These are phyloP conservation scores for Tautogolabrus adspersus DNA, from an alignment of 2,113 vertebrate genomes.

Conservation along the genomic window DNA sequence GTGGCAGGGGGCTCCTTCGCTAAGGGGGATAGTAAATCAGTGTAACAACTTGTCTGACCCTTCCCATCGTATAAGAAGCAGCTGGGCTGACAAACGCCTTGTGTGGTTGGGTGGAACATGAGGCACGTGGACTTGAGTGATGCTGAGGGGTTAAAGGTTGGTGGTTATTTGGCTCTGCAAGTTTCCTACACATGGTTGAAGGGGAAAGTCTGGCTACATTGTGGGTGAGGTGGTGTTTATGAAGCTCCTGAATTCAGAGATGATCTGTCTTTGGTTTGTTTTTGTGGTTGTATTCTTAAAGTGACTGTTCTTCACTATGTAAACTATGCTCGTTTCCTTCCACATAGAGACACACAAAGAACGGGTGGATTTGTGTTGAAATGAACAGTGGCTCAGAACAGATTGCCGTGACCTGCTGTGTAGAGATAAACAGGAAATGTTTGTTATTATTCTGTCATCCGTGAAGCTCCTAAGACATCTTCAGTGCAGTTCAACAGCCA, in stretches of 20 bases:
- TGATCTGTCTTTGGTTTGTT: neutral
- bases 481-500: slow-evolving; percentile 40
- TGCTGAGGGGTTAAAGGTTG: slow-evolving; percentile 35
- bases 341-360: neutral
- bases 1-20: slow-evolving; percentile 31
- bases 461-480: neutral
- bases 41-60: slow-evolving; percentile 49
- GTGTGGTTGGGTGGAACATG: slow-evolving; percentile 29
- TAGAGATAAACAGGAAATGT: slow-evolving; percentile 80
- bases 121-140: slow-evolving; percentile 56
- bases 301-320: neutral
- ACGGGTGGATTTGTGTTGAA: slow-evolving; percentile 22
- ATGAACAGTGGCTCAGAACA: slow-evolving; percentile 57
- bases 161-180: neutral
- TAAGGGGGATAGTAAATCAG: slow-evolving; percentile 58
- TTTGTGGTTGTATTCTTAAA: neutral
- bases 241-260: neutral
- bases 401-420: slow-evolving; percentile 51
- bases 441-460: slow-evolving; percentile 66
- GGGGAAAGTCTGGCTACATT: neutral
- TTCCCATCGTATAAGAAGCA: slow-evolving; percentile 51
- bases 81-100: slow-evolving; percentile 39
- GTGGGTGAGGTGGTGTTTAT: neutral
- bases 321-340: neutral
- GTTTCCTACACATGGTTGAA: neutral